Evolutionary conservation across 92 coral and sea anemone genomes (phyloP).

Genomic region (Zoanthus sociatus): DNA sequence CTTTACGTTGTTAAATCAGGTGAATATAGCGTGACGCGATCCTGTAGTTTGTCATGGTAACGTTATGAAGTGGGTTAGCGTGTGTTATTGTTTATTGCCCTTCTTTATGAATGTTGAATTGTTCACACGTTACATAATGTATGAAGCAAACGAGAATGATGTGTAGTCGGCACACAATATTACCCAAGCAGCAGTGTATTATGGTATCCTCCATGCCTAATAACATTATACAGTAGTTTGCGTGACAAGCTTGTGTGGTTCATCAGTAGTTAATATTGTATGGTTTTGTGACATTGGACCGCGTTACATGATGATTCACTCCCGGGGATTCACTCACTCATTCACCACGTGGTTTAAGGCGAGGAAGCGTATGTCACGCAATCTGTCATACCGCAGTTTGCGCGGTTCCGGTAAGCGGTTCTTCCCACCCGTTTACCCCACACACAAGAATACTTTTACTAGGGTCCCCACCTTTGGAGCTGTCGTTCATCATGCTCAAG

Average conservation of each 20-base stretch:
- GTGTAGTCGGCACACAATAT: background rate
- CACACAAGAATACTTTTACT: conserved; percentile 74
- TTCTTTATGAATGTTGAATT: background rate
- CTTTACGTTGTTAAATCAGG: background rate
- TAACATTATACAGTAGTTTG: background rate
- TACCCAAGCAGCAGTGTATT: background rate
- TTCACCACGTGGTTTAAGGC: conserved; percentile 9
- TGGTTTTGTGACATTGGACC: conserved; percentile 10
- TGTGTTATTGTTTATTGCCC: background rate
- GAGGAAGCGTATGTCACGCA: background rate
- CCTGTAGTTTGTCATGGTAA: background rate
- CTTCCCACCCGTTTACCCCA: conserved; percentile 79
- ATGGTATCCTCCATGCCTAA: background rate
- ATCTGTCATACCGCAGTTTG: conserved; percentile 79
- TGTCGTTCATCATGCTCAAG: conserved; percentile 40
- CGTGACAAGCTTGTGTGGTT: conserved; percentile 27
- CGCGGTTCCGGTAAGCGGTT: conserved; percentile 59
- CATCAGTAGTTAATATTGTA: conserved; percentile 1
- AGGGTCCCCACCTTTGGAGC: conserved; percentile 52
- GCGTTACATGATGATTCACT: conserved; percentile 9
- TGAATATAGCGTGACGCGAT: background rate
- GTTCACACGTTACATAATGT: background rate
- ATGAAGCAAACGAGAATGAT: background rate
- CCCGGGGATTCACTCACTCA: background rate
- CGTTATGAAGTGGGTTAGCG: background rate